Percentiles rank a stretch among this genome's conserved stretches.
Conservation (phyloP, 1,140 invertebrate genomes). For the Lasaia peninsularis region DNA sequence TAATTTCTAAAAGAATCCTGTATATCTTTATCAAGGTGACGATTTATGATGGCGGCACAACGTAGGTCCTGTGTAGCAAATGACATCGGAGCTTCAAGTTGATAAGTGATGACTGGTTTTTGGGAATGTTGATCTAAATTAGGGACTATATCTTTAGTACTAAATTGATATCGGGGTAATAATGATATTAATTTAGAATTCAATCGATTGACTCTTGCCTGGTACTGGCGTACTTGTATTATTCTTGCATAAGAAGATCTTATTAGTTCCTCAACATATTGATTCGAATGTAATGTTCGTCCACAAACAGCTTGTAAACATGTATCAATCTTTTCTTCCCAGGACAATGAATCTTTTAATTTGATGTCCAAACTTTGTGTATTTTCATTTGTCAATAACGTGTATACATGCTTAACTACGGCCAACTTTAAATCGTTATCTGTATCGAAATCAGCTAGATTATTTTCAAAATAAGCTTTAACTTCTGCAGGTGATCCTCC, state of each 20-base stretch:
- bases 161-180: constrained; percentile 20
- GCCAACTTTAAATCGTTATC: constrained; percentile 37
- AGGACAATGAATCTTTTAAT: constrained; percentile 22
- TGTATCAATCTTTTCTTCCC: constrained; percentile 38
- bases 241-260: constrained; percentile 37
- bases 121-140: constrained; percentile 21
- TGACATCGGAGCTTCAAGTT: constrained; percentile 34
- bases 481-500: constrained; percentile 42
- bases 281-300: constrained; percentile 40
- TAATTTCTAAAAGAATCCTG: constrained; percentile 37
- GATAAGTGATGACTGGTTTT: constrained; percentile 31
- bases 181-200: constrained; percentile 33
- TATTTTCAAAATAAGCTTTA: constrained; percentile 26
- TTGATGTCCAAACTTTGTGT: constrained; percentile 14
- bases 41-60: constrained; percentile 46
- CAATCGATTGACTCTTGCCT: constrained; percentile 20
- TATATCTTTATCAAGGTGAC: constrained; percentile 35
- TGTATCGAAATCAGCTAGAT: constrained; percentile 30
- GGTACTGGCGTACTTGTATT: constrained; percentile 23
- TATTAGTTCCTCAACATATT: constrained; percentile 42
- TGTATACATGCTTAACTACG: constrained; percentile 38
- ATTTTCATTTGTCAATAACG: constrained; percentile 30
- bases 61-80: constrained; percentile 39
- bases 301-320: constrained; percentile 37
- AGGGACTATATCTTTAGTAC: too few species aligned